Conservation (phyloP, 2,888 invertebrate genomes). For the Metacarcinus magister region DNA sequence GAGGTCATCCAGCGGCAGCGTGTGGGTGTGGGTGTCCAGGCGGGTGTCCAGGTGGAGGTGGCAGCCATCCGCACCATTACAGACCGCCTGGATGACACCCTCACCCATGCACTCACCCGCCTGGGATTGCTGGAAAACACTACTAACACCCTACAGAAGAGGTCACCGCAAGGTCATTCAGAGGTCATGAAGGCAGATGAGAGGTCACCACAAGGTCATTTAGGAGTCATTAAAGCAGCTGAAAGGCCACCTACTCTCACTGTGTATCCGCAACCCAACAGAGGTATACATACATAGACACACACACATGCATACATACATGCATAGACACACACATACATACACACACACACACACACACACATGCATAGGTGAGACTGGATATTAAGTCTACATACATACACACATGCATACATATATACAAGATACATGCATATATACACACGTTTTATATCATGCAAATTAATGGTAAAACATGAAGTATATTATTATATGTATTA, state of each 20-base stretch:
- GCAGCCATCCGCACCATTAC: conserved; percentile 57
- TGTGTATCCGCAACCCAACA: conserved; percentile 60
- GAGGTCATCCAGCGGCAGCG: conserved; percentile 53
- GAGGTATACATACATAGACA: neutral
- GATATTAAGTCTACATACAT: too few relatives aligned
- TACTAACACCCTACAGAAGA: conserved; percentile 70
- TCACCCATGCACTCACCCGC: conserved; percentile 68
- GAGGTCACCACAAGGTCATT: conserved; percentile 34
- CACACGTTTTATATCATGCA: too few relatives aligned
- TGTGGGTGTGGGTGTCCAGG: conserved; percentile 15
- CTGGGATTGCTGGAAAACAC: conserved; percentile 75
- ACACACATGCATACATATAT: too few relatives aligned
- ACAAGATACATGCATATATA: too few relatives aligned
- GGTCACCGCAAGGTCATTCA: neutral
- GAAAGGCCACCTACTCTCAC: conserved; percentile 54
- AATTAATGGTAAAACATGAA: too few relatives aligned
- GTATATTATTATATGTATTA: too few relatives aligned
- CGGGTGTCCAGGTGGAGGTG: conserved; percentile 58
- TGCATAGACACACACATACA: too few relatives aligned
- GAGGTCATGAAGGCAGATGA: conserved; percentile 37
- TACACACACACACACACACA: neutral
- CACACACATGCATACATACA: too few relatives aligned
- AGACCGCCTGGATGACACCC: conserved; percentile 69
- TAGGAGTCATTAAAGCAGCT: too few relatives aligned
- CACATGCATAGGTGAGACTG: neutral